Evolutionary conservation across 2,797 vertebrate genomes (phyloP).

Genomic region (Melanotaenia nigrans): DNA sequence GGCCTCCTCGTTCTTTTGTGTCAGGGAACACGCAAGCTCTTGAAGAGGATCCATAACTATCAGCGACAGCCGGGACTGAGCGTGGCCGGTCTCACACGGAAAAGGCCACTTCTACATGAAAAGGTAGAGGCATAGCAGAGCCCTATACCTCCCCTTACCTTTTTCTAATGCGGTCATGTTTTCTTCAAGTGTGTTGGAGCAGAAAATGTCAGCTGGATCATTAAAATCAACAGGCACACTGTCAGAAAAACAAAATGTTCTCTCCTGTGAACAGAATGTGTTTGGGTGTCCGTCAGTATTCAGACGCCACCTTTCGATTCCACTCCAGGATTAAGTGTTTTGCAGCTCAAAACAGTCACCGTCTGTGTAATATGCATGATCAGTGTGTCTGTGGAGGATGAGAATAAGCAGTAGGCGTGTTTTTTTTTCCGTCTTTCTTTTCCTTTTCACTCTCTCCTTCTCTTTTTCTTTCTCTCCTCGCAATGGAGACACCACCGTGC

Average conservation of each 20-base stretch:
- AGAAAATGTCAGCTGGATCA: conserved; percentile 58
- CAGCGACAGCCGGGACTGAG: conserved; percentile 73
- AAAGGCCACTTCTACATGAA: conserved; percentile 77
- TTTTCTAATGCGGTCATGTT: conserved; percentile 54
- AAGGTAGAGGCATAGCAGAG: conserved; percentile 66
- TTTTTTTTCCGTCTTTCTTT: conserved; percentile 54
- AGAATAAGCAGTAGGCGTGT: conserved; percentile 80
- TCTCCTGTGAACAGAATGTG: conserved; percentile 74
- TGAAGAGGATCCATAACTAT: conserved; percentile 78
- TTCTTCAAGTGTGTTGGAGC: conserved; percentile 45
- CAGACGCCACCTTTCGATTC: conserved; percentile 73
- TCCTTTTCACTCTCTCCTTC: conserved; percentile 64
- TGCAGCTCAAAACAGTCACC: conserved; percentile 74
- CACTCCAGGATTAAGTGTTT: conserved; percentile 74
- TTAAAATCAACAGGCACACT: conserved; percentile 64
- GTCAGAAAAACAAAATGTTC: conserved; percentile 74
- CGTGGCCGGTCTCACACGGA: conserved; percentile 54
- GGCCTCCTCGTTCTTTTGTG: conserved; percentile 72
- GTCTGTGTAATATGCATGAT: conserved; percentile 78
- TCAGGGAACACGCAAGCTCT: conserved; percentile 69
- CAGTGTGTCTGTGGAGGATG: conserved; percentile 79
- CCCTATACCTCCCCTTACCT: conserved; percentile 60
- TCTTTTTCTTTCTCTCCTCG: conserved; percentile 77
- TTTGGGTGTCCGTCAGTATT: conserved; percentile 76
- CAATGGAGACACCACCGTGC: conserved; percentile 80